A percentile compares a stretch with the other conserved stretches of the same genome.
Evolutionary conservation across 2,888 invertebrate species (phyloP).

Genomic region (Sepiola atlantica): DNA sequence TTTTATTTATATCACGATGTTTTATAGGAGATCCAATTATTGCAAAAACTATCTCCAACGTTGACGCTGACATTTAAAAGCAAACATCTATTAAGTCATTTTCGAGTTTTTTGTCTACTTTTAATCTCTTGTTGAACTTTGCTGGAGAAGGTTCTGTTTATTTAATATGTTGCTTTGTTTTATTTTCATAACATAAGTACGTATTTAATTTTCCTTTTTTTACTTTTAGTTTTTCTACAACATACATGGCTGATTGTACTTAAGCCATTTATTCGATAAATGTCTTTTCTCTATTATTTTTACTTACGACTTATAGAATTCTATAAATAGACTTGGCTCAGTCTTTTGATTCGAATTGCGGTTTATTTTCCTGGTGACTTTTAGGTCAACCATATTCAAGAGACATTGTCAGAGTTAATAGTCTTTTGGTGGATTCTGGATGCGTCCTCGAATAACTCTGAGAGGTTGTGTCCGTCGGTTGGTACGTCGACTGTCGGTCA

Average conservation of each 20-base stretch:
- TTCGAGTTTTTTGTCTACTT: neutral
- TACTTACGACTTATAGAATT: neutral
- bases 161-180: no score
- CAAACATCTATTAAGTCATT: neutral
- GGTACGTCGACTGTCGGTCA: no score
- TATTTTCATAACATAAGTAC: no score
- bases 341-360: neutral
- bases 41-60: neutral
- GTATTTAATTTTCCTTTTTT: no score
- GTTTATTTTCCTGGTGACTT: neutral
- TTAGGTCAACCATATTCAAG: neutral
- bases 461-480: no score
- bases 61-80: neutral
- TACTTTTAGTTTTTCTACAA: neutral
- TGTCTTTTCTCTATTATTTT: no score
- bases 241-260: neutral
- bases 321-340: neutral
- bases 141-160: no score
- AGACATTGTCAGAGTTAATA: neutral
- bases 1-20: neutral
- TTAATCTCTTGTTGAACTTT: no score
- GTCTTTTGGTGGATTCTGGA: neutral
- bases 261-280: neutral
- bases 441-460: no score
- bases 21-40: neutral